Base-by-base conservation (phyloP, 2,888 invertebrate species). In the Drosophila quinaria region DNA sequence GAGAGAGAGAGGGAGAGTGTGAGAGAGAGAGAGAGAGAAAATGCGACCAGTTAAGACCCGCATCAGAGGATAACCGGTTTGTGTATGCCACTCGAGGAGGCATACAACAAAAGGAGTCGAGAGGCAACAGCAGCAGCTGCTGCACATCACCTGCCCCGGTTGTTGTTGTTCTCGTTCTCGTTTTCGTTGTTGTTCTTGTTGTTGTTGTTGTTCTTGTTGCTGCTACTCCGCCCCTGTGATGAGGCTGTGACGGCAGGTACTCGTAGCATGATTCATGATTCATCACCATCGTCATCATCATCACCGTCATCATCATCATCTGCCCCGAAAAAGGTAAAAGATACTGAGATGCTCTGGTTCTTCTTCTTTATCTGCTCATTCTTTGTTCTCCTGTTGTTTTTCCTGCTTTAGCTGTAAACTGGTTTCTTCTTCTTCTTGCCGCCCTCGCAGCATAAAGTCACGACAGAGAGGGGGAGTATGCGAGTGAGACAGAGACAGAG, bases 101-200 rank as follows among this genome's bases (percentile, higher is more conserved):
- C 35, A 29, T 42, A 61, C 39, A 47, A 68, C 63, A 62, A 58
- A 60, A 56, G 46, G 52, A 49, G 69, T 61, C 61, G 50, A 47
- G 56, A 22, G 51, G 56, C 47, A 67, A 42, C 55, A 63, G 44
- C 63, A 56, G 74, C 70, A 66, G 75, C 63, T 74, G 74, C 69
- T 68, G 76, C 71, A 68, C 68, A 76, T 68, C 79, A 79, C 81
- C 79, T 79, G 79, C 78, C 78, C 78, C 80, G 72, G 44, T 44
- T 22, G 42, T 42, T 42, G 42, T 42, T 42, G 60, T 52, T 58
- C 52, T 35, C 39, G 9, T 22, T 51, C 22, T 25, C 17, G 47
- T 22, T 22, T 11, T 22, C 46, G 22, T 25, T 22, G 51, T 22
- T 37, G 35, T 22, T 19, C n/a, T n/a, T 22, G n/a, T 22, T 51